These are phyloP conservation scores for Scyliorhinus canicula DNA, from an alignment of 2,797 vertebrate genomes.

Conservation along the genomic window DNA sequence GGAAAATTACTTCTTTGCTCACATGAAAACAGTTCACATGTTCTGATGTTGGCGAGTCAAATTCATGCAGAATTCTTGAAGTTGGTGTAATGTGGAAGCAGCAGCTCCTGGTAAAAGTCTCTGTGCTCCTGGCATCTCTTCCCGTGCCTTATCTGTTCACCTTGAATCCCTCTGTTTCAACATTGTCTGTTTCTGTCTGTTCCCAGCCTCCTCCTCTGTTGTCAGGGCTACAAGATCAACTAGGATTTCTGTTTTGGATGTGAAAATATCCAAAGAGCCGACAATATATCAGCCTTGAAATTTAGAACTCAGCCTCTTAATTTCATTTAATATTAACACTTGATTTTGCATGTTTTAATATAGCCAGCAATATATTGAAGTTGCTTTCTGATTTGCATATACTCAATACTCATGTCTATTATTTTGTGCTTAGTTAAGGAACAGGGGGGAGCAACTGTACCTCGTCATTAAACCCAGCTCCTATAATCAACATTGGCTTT, in stretches of 20 bases:
- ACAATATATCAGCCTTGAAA: not conserved
- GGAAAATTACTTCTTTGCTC: not conserved
- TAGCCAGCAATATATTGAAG: not conserved
- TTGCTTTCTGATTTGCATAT: not conserved
- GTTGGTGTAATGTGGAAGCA: not conserved
- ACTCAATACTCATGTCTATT: not conserved
- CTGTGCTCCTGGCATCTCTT: not conserved
- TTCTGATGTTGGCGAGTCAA: not conserved
- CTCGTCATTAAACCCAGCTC: not conserved
- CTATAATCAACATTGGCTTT: not conserved
- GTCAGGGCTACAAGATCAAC: not conserved
- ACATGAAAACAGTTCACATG: not conserved
- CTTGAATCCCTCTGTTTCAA: constrained; percentile 22
- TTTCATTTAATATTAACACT: not conserved
- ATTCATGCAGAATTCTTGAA: not conserved
- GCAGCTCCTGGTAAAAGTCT: not conserved
- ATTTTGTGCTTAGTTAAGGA: not conserved
- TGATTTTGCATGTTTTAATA: not conserved
- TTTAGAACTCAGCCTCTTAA: not conserved
- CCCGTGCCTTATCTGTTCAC: constrained; percentile 12
- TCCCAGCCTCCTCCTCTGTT: not conserved
- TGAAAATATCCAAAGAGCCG: not conserved
- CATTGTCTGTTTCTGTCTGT: constrained; percentile 16
- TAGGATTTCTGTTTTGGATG: not conserved
- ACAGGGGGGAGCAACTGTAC: not conserved